phyloP scores from a whole-genome alignment of 2,797 vertebrate genomes.

The Sylvia borin region DNA sequence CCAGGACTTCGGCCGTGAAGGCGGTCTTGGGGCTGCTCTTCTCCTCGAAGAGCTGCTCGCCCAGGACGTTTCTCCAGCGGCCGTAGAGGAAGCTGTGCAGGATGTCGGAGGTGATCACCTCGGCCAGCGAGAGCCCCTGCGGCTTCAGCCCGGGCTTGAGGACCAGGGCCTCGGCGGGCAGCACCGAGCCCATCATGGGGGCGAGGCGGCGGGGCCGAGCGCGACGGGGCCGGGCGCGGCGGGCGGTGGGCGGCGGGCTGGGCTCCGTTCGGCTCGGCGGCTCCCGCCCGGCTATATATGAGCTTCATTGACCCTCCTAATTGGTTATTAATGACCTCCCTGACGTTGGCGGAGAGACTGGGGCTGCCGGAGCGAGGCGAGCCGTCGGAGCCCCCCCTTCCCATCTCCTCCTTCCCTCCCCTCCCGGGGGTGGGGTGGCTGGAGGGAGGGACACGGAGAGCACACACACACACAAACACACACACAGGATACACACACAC shows the following conservation, averaged over 20 bases:
- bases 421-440: conserved; percentile 53
- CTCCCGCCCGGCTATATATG: conserved; percentile 76
- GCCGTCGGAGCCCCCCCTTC: conserved; percentile 46
- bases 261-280: conserved; percentile 25
- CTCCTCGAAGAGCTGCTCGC: conserved; percentile 91
- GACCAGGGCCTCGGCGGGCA: conserved; percentile 88
- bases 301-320: conserved; percentile 90
- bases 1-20: conserved; percentile 95
- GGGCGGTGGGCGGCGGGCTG: background rate
- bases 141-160: conserved; percentile 91
- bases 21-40: conserved; percentile 88
- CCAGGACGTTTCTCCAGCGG: conserved; percentile 94
- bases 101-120: conserved; percentile 98
- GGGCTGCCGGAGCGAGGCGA: conserved; percentile 70
- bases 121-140: conserved; percentile 87
- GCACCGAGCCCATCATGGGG: conserved; percentile 91
- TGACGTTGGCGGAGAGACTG: conserved; percentile 81
- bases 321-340: conserved; percentile 98
- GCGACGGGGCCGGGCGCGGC: background rate
- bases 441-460: conserved; percentile 18
- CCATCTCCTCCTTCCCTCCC: conserved; percentile 43
- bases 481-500: background rate
- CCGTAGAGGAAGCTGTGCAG: conserved; percentile 98
- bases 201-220: conserved; percentile 26
- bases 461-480: background rate